Base-by-base conservation (phyloP, 2,113 vertebrate genomes). In the Mirounga angustirostris region DNA sequence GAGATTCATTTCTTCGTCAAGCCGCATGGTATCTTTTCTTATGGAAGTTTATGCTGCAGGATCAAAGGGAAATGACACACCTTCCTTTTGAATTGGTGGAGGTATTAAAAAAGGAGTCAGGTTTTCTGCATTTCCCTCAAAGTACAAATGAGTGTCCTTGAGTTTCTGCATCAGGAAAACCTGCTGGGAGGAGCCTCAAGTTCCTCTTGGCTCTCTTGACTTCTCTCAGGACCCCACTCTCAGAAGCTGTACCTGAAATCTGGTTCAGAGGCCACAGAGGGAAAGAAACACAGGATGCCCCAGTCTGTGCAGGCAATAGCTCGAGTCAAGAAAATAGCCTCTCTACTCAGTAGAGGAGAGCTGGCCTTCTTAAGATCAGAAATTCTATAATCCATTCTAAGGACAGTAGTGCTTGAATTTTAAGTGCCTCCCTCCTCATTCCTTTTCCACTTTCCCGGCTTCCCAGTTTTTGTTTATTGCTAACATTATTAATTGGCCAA, bases 161-260 rank as follows among this genome's bases (percentile, higher is more conserved):
- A 46, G 1, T 24, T 83, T 21, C 6, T 21, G 7, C 1, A 18
- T 59, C 74, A n/a, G 40, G 3, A 73, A 71, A 43, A n/a, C 15
- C 21, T 22, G 18, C 9, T 43, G 52, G 19, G 11, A 36, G 7
- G 9, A 40, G n/a, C 0, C 14, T 63, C 6, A 8, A 6, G 2
- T 11, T 24, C 0, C 2, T 3, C 2, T 40, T 36, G 4, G 19
- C 16, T 33, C n/a, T 50, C 28, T 40, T 26, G 59, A 5, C 22
- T 54, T 76, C 74, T 50, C 26, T 43, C 30, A 50, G n/a, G 28
- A 73, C 24, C 6, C 8, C 28, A 2, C 2, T 73, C 24, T n/a
- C 28, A n/a, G 9, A 80, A 67, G 28, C 7, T 28, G 40, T 30
- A 59, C 21, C 4, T 28, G 74, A 22, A 28, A 18, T 30, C 40